Conservation (phyloP, 2,113 vertebrate genomes). For the Sturnus vulgaris region DNA sequence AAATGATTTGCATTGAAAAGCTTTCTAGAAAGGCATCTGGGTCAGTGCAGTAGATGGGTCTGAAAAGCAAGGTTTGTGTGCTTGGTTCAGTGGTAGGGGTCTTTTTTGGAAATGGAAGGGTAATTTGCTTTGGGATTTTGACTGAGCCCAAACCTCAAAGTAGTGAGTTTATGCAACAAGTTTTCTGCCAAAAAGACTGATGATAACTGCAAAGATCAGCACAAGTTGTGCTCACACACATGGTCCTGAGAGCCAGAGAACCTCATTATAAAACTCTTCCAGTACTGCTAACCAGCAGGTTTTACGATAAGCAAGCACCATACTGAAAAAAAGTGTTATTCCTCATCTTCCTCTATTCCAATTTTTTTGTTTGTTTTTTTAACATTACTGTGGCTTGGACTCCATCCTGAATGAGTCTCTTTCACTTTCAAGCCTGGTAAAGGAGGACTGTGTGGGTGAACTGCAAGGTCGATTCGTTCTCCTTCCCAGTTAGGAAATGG, state of each 20-base stretch:
- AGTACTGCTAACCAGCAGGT: not conserved
- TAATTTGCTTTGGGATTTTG: constrained; percentile 9
- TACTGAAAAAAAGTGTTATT: not conserved
- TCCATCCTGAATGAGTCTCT: not conserved
- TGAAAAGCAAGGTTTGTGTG: not conserved
- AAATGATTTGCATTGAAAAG: not conserved
- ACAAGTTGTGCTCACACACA: not conserved
- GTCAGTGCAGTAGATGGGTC: not conserved
- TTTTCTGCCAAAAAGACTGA: not conserved
- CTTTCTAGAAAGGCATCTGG: not conserved
- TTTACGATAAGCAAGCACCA: not conserved
- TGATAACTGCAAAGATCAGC: not conserved
- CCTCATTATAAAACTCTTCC: not conserved
- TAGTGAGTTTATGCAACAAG: not conserved
- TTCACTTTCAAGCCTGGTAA: not conserved
- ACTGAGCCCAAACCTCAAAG: not conserved
- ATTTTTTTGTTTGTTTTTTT: not conserved
- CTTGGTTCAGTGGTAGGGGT: not conserved
- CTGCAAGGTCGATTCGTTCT: not conserved
- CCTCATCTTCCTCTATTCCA: not conserved
- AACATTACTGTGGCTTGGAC: not conserved
- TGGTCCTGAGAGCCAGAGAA: not conserved
- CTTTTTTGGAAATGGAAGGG: not conserved
- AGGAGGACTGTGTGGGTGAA: not conserved
- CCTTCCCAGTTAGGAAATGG: not conserved